These are phyloP conservation scores for Melanostoma mellinum DNA, from an alignment of 2,888 invertebrate species.

Conservation along the genomic window DNA sequence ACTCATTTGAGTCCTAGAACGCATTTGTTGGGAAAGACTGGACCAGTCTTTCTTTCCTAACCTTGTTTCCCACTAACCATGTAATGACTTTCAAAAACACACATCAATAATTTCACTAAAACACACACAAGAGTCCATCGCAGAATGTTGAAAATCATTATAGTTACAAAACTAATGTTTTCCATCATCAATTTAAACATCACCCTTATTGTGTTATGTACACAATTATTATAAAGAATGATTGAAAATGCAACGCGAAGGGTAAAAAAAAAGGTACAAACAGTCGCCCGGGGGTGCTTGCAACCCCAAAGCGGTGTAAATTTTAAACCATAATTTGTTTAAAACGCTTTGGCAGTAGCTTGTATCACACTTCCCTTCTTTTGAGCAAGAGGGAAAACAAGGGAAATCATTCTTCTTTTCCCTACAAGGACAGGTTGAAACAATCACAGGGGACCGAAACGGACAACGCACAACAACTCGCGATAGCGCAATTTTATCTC, in stretches of 20 bases:
- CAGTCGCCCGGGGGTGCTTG: conserved; percentile 62
- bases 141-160: conserved; percentile 16
- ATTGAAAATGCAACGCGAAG: conserved; percentile 35
- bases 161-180: conserved; percentile 27
- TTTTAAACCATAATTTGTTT: conserved; percentile 73
- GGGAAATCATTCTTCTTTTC: conserved; percentile 6
- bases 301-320: conserved; percentile 72
- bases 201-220: conserved; percentile 11
- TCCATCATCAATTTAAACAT: conserved; percentile 24
- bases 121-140: too few species aligned
- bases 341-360: conserved; percentile 56
- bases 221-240: conserved; percentile 26
- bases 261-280: conserved; percentile 61
- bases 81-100: too few species aligned
- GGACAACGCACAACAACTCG: conserved; percentile 4
- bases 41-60: too few species aligned
- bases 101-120: too few species aligned
- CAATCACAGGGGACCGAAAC: conserved; percentile 45
- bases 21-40: too few species aligned
- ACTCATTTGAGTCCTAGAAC: too few species aligned
- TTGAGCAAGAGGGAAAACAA: background rate
- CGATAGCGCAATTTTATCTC: conserved; percentile 58
- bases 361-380: background rate
- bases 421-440: conserved; percentile 35
- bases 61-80: too few species aligned